Evolutionary conservation across 2,113 vertebrate genomes (phyloP).

Genomic region (Psittacus erithacus): DNA sequence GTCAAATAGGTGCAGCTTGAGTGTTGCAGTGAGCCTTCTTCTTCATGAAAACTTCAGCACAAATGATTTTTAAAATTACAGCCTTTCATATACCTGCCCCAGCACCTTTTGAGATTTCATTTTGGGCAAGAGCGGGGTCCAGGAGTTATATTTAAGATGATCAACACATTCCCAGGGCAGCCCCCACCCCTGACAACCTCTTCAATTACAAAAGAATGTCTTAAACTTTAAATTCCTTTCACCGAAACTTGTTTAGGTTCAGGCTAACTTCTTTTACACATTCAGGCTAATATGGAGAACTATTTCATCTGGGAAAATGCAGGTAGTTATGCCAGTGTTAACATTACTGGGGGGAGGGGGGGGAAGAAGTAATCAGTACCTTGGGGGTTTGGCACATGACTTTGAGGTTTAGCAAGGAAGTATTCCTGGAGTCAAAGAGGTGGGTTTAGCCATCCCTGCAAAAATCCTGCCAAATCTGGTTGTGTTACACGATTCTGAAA

Average conservation of each 20-base stretch:
- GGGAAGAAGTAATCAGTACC: not conserved
- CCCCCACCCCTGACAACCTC: not conserved
- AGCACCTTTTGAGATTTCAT: not conserved
- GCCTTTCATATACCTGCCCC: not conserved
- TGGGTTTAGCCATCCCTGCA: not conserved
- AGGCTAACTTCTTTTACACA: not conserved
- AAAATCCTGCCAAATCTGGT: not conserved
- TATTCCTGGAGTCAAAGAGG: not conserved
- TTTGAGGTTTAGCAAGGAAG: not conserved
- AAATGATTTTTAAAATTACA: not conserved
- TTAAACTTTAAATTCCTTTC: not conserved
- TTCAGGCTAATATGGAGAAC: not conserved
- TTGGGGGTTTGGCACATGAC: not conserved
- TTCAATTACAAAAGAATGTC: not conserved
- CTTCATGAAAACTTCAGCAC: not conserved
- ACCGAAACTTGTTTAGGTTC: not conserved
- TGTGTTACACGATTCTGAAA: not conserved
- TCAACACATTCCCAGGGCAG: not conserved
- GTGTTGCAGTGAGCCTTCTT: not conserved
- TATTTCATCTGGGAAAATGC: not conserved
- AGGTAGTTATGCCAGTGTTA: not conserved
- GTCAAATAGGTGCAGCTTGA: not conserved
- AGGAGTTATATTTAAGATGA: not conserved
- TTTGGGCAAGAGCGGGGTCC: not conserved
- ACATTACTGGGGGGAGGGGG: not conserved